phyloP scores from a whole-genome alignment of 2,888 invertebrate genomes.

The Hecatera dysodea region DNA sequence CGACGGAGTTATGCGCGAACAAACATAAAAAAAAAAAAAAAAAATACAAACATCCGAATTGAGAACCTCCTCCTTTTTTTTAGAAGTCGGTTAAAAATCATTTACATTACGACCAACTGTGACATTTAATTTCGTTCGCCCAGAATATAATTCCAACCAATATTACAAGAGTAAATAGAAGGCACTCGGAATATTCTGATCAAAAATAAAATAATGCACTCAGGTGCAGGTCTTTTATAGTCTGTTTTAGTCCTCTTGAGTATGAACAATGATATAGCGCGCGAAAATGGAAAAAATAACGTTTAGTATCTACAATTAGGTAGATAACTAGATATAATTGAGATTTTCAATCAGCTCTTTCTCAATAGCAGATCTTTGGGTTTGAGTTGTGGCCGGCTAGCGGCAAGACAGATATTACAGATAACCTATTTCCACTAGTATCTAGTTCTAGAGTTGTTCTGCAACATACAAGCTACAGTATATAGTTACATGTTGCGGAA shows the following conservation, averaged over 20 bases:
- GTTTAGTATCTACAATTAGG: not conserved
- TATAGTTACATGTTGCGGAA: too few relatives aligned
- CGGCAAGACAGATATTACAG: not conserved
- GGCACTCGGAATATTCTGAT: slow-evolving; percentile 34
- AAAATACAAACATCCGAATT: too few relatives aligned
- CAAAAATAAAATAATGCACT: slow-evolving; percentile 46
- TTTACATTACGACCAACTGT: slow-evolving; percentile 55
- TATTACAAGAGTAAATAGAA: slow-evolving; percentile 41
- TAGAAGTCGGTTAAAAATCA: too few relatives aligned
- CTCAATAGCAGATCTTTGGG: not conserved
- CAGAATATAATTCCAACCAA: slow-evolving; percentile 43
- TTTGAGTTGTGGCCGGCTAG: not conserved
- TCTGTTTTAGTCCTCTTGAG: slow-evolving; percentile 28
- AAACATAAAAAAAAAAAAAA: too few relatives aligned
- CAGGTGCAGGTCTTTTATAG: slow-evolving; percentile 43
- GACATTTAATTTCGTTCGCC: slow-evolving; percentile 48
- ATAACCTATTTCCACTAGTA: too few relatives aligned
- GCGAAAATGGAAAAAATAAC: not conserved
- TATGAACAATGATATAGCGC: slow-evolving; percentile 35
- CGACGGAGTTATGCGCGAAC: too few relatives aligned
- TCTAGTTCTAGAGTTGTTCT: too few relatives aligned
- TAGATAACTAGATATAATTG: not conserved
- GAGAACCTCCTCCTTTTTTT: too few relatives aligned
- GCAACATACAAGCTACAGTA: too few relatives aligned
- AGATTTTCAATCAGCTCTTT: not conserved